A percentile compares a stretch with the other conserved stretches of the same genome.
These are phyloP conservation scores for Pavo muticus DNA, from an alignment of 2,113 vertebrate genomes.

Conservation along the genomic window DNA sequence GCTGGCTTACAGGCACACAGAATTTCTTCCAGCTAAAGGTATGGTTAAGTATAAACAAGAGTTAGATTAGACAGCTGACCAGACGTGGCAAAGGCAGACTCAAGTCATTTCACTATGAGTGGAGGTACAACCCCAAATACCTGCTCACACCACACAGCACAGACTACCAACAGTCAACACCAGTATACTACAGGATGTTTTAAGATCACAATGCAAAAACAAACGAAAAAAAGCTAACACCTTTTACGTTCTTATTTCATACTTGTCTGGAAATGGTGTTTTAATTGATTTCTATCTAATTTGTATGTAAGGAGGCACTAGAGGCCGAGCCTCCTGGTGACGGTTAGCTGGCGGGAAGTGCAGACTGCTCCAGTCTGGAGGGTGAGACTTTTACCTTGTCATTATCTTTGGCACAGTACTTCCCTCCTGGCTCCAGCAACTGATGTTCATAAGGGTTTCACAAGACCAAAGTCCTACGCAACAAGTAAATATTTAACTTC, in stretches of 20 bases:
- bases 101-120: not conserved
- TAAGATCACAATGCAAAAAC: not conserved
- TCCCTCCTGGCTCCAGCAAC: not conserved
- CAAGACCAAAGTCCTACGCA: slow-evolving; percentile 36
- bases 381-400: not conserved
- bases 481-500: slow-evolving; percentile 61
- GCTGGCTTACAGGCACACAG: not conserved
- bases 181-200: fast-evolving
- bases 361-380: not conserved
- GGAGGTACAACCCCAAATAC: not conserved
- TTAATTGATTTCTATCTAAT: not conserved
- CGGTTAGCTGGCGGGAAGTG: too few species aligned
- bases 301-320: not conserved
- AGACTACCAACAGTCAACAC: not conserved
- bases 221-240: not conserved
- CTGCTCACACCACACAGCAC: not conserved
- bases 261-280: not conserved
- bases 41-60: not conserved
- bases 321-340: not conserved
- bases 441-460: not conserved
- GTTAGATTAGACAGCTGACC: not conserved
- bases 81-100: not conserved
- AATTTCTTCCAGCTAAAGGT: not conserved
- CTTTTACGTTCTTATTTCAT: not conserved
- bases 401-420: not conserved